Evolutionary conservation across 2,888 invertebrate genomes (phyloP), one percentile per base, ranked within the genome.

Genomic region (Pollenia griseotomentosa): DNA sequence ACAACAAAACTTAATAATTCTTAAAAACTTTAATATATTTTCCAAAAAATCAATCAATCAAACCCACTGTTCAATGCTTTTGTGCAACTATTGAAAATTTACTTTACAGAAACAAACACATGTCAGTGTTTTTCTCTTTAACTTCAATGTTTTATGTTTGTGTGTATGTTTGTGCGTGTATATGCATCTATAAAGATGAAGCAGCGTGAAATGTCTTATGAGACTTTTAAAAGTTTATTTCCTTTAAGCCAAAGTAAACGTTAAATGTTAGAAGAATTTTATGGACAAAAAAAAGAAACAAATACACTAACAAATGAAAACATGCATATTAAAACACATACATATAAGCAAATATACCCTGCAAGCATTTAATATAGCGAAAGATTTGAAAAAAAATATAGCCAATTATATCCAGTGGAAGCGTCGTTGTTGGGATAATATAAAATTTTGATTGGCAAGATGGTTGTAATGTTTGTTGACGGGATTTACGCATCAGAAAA

Each of bases 181-280:
- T 33, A 33, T 33, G 23, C 23, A 1, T 59, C 7, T n/a, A 2
- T 51, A 44, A 16, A 65, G 40, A 23, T 59, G 46, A n/a, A 59
- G 59, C 40, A 16, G 81, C 51, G 40, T 68, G 46, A 78, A 78
- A 82, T 85, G 73, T 85, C 77, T 82, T 85, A 55, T 40, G 81
- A 78, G 77, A 81, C 71, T 73, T 81, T 85, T 65, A 78, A 82
- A 85, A 85, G 66, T 85, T 78, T 78, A 78, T 66, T 75, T 75
- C 11, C 23, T 74, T 82, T 44, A 74, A 51, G 59, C 16, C n/a
- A 33, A 82, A 66, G 44, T 33, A 66, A 70, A 75, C 42, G 48
- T 80, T 80, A 79, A 79, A 84, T 66, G 55, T 63, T 19, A 23
- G n/a, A 66, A 74, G 40, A 53, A 59, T 83, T 77, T 73, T 44